Evolutionary conservation across 2,797 vertebrate species (phyloP).

Genomic region (Monodelphis domestica): DNA sequence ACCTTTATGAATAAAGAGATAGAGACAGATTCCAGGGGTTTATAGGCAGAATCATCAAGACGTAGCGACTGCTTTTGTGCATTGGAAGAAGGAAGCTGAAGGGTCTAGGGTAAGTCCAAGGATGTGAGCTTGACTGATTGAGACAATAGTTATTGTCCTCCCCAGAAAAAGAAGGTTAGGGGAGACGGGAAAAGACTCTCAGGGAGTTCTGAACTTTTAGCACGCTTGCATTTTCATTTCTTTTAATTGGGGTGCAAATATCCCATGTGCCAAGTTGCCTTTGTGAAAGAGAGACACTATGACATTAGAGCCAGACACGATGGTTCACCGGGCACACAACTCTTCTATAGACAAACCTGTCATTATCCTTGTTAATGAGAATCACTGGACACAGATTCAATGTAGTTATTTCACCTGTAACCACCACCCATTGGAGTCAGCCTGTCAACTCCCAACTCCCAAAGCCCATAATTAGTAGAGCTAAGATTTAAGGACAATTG

Average conservation of each 20-base stretch:
- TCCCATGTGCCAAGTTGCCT: neutral
- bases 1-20: neutral
- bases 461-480: slow-evolving; percentile 17
- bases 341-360: neutral
- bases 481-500: slow-evolving; percentile 14
- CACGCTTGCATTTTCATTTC: neutral
- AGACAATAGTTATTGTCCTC: neutral
- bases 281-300: neutral
- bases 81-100: neutral
- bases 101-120: neutral
- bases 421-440: neutral
- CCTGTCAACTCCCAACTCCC: neutral
- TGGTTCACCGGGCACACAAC: neutral
- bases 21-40: neutral
- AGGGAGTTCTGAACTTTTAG: neutral
- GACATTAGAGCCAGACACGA: neutral
- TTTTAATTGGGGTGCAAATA: neutral
- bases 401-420: slow-evolving; percentile 7
- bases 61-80: neutral
- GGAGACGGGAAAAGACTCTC: neutral
- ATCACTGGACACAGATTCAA: neutral
- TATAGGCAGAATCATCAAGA: neutral
- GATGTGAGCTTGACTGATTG: neutral
- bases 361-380: neutral
- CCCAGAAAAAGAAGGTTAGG: neutral